phyloP scores from a whole-genome alignment of 2,888 invertebrate species.

The Liopterus haemorrhoidalis region DNA sequence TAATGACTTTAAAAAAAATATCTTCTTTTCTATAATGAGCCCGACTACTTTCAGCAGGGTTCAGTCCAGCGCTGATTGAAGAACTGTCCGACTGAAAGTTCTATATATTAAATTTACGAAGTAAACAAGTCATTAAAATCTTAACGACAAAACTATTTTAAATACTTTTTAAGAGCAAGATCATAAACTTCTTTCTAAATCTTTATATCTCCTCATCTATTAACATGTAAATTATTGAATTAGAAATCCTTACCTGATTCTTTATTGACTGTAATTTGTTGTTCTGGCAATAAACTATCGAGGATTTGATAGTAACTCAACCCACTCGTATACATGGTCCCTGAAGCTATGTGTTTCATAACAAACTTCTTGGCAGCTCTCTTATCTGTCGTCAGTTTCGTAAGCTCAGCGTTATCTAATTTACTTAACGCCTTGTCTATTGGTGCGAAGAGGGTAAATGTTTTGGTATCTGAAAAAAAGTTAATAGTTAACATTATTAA shows the following conservation, averaged over 20 bases:
- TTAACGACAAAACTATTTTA: too few species aligned
- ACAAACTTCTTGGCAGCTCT: constrained; percentile 66
- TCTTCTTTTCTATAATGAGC: too few species aligned
- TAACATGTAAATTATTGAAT: too few species aligned
- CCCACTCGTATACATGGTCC: constrained; percentile 76
- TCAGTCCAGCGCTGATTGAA: too few species aligned
- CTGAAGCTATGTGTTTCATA: constrained; percentile 68
- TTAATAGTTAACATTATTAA: not conserved
- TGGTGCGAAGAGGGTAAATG: constrained; percentile 80
- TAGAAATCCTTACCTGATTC: constrained; percentile 57
- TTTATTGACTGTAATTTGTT: constrained; percentile 74
- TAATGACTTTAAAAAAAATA: too few species aligned
- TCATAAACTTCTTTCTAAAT: too few species aligned
- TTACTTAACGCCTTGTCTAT: constrained; percentile 74
- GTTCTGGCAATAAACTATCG: constrained; percentile 69
- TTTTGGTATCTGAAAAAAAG: constrained; percentile 62
- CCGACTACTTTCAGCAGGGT: too few species aligned
- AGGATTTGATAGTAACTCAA: constrained; percentile 83
- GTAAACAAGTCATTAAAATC: too few species aligned
- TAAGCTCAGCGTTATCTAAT: constrained; percentile 55
- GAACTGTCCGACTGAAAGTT: too few species aligned
- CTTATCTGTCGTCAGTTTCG: constrained; percentile 56
- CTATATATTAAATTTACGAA: too few species aligned
- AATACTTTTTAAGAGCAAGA: too few species aligned
- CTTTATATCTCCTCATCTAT: too few species aligned